Conservation (phyloP, 1,140 invertebrate species). For the Caenorhabditis remanei region DNA sequence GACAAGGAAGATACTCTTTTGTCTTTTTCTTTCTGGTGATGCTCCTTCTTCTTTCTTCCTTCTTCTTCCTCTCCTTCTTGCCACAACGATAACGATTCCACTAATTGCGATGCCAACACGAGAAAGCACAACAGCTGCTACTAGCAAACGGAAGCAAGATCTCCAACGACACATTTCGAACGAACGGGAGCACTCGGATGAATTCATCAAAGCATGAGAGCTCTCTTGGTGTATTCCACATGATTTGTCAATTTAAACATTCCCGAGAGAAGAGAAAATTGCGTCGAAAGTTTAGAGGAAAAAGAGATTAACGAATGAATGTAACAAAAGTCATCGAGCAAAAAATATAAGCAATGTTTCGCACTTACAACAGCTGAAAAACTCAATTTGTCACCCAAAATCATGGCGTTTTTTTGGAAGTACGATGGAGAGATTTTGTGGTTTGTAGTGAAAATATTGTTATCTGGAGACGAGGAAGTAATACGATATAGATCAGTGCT, state of each 20-base stretch:
- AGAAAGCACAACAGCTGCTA: conserved; percentile 39
- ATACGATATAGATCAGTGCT: too few species aligned
- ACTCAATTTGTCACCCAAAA: neutral
- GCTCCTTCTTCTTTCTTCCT: neutral
- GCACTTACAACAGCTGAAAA: neutral
- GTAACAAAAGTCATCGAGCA: neutral
- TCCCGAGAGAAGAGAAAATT: neutral
- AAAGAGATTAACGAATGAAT: conserved; percentile 19
- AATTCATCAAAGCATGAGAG: conserved; percentile 29
- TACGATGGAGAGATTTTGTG: neutral
- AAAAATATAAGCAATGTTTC: neutral
- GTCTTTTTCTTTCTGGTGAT: neutral
- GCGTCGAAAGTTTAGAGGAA: neutral
- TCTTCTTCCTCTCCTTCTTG: neutral
- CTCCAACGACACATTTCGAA: conserved; percentile 15
- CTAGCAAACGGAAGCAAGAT: neutral
- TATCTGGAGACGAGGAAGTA: neutral
- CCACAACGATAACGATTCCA: conserved; percentile 28
- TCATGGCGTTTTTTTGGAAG: neutral
- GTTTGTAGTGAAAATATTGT: neutral
- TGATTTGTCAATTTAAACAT: conserved; percentile 56
- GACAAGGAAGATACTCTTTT: neutral
- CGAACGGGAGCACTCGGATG: neutral
- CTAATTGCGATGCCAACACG: conserved; percentile 48
- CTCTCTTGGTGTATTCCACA: neutral